phyloP scores from a whole-genome alignment of 2,797 vertebrate genomes.

The Okamejei kenojei region DNA sequence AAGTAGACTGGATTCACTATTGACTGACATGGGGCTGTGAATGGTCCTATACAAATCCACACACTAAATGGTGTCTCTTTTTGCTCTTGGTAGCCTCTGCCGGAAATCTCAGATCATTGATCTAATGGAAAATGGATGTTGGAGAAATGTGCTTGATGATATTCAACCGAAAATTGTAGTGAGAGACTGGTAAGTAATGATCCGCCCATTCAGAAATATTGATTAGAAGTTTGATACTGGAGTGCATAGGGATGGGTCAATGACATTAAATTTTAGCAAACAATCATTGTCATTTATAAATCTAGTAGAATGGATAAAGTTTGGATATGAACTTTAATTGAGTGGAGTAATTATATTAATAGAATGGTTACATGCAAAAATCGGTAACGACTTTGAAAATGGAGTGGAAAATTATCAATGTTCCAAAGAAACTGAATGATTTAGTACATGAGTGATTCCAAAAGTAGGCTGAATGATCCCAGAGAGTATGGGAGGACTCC shows the following conservation, averaged over 20 bases:
- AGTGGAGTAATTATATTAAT: neutral
- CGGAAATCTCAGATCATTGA: neutral
- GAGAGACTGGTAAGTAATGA: neutral
- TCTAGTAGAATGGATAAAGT: neutral
- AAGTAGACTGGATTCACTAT: no score
- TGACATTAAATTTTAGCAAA: neutral
- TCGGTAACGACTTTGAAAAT: no score
- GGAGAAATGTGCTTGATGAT: neutral
- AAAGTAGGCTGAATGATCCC: no score
- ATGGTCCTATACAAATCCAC: neutral
- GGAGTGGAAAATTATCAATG: no score
- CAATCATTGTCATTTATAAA: neutral
- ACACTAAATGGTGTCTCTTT: neutral
- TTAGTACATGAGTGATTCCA: no score
- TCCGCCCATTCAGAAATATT: neutral
- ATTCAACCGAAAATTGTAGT: slow-evolving; percentile 9
- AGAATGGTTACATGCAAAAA: neutral
- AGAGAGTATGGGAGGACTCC: no score
- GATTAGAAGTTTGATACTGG: neutral
- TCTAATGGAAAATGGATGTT: neutral
- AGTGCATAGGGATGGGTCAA: no score
- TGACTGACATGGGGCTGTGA: neutral
- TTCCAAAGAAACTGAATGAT: no score
- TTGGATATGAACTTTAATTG: neutral
- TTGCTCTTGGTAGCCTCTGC: neutral